A percentile compares a stretch with the other conserved stretches of the same genome.
phyloP scores from a whole-genome alignment of 2,797 vertebrate genomes.

The Peromyscus nudipes region DNA sequence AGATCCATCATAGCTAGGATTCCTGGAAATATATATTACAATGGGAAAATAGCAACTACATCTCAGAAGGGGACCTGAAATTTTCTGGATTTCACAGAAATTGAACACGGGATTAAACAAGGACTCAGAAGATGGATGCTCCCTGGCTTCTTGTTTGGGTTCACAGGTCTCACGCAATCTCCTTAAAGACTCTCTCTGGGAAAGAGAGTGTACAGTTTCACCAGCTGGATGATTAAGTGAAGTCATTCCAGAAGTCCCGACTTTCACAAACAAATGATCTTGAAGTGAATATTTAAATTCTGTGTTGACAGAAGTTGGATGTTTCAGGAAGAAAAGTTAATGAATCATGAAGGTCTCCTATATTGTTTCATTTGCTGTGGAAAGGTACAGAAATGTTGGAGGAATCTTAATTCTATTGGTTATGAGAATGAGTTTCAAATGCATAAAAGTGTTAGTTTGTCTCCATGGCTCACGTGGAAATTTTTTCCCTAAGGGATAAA shows the following conservation, averaged over 20 bases:
- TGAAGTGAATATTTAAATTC: slow-evolving; percentile 43
- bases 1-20: neutral
- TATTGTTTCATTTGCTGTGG: neutral
- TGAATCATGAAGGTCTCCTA: neutral
- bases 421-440: neutral
- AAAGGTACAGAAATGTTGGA: neutral
- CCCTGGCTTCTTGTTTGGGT: neutral
- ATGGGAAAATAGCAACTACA: neutral
- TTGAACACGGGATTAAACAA: neutral
- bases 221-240: neutral
- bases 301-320: slow-evolving; percentile 2
- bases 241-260: neutral
- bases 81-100: neutral
- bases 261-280: slow-evolving; percentile 52
- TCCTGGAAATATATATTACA: neutral
- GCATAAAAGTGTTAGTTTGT: neutral
- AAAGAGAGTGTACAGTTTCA: slow-evolving; percentile 36
- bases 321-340: neutral
- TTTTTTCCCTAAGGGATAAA: neutral
- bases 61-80: neutral
- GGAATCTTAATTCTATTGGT: neutral
- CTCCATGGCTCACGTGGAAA: neutral
- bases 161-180: neutral
- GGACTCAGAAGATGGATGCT: neutral
- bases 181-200: neutral